Percentiles rank a stretch among this genome's conserved stretches.
These are phyloP conservation scores for Lycopodina hypogea DNA, from an alignment of 37 sponge, comb jelly and placozoan genomes.

Conservation along the genomic window DNA sequence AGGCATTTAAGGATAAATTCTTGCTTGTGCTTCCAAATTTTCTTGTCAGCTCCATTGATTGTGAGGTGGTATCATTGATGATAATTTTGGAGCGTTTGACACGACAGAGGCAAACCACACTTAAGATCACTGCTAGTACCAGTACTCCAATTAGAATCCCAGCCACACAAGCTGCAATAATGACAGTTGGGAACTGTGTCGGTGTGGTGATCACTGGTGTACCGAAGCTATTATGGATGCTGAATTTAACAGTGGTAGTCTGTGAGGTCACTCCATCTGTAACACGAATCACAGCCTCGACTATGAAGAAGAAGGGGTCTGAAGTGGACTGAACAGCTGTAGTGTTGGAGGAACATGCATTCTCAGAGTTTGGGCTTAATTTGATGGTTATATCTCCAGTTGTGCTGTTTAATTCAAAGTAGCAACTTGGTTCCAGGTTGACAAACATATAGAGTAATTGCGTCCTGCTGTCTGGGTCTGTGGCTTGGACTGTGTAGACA, in stretches of 20 bases:
- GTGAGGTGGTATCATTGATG: constrained; percentile 17
- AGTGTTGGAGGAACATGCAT: not conserved
- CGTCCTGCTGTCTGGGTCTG: constrained; percentile 38
- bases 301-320: constrained; percentile 1
- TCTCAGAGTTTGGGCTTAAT: not conserved
- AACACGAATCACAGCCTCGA: constrained; percentile 1
- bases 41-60: not conserved
- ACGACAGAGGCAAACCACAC: constrained; percentile 10
- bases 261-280: not conserved
- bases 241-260: not conserved
- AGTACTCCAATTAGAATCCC: constrained; percentile 8
- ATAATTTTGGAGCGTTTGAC: not conserved
- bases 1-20: not conserved
- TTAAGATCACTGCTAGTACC: not conserved
- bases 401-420: constrained; percentile 9
- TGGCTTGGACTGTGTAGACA: constrained; percentile 26
- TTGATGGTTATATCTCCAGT: constrained; percentile 38
- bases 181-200: not conserved
- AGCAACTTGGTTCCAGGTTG: not conserved
- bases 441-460: constrained; percentile 35
- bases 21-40: constrained; percentile 11
- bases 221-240: not conserved
- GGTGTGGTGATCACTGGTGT: not conserved
- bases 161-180: constrained; percentile 9
- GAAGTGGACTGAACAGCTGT: not conserved